Base-by-base conservation (phyloP, 1,140 invertebrate genomes). In the Aphelinus atriplicis region DNA sequence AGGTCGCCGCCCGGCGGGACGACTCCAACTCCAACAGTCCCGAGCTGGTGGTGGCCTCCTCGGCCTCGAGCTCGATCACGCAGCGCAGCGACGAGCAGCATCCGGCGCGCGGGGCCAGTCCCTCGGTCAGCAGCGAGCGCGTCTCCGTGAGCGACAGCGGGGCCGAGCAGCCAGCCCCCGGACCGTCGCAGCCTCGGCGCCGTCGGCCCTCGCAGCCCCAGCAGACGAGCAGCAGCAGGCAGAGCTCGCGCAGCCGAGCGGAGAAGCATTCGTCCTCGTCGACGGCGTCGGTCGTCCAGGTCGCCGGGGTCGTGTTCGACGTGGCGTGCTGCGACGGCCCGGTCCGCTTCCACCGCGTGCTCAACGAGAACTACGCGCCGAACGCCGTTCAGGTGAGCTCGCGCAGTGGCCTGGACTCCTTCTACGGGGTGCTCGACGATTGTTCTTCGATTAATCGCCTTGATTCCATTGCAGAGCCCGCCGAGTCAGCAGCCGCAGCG, bases 321-420 rank as follows among this genome's bases (percentile, higher is more conserved):
- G 89, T 96, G 2, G 95, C 95, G 4, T 95, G 93, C 62, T 96
- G 95, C 84, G 95, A 97, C 85, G 95, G 95, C 0, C 95, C 95
- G 0, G 94, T 96, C 0, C 89, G 92, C 51, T 96, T 96, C 83
- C 94, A 94, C 74, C 87, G 94, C 2, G 92, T 95, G 3, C 84
- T 94, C 4, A 95, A 95, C 79, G 91, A 92, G 60, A 93, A 94
- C 77, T 95, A 94, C 79, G 72, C 85, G 76, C 81, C 86, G 78
- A 4, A 69, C 57, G 55, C 71, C 43, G 43, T 9, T 1, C 57
- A 74, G 42, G 79, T 61, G 3, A 85, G 84, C 26, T 6, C 51
- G 51, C 51, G 51, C 51, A 4, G 26, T 26, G 26, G 26, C 26
- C 26, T 26, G 26, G 26, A 26, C 26, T 26, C 26, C 26, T 26